Conservation (phyloP, 2,797 vertebrate genomes). For the Hydrophis major region DNA sequence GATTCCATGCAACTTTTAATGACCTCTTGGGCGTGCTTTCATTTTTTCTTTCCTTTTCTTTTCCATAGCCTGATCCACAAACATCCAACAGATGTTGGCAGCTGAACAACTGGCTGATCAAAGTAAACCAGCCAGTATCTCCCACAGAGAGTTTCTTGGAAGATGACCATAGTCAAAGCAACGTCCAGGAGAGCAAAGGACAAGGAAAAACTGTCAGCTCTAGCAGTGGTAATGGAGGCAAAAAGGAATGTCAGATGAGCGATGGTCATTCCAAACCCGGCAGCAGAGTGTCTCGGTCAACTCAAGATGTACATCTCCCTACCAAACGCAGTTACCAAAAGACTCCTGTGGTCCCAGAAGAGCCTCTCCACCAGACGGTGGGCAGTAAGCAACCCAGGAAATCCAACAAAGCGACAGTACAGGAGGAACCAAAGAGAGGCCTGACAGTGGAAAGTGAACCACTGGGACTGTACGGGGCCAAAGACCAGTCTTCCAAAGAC, state of each 20-base stretch:
- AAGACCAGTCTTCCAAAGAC: slow-evolving; percentile 73
- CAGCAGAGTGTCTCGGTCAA: slow-evolving; percentile 43
- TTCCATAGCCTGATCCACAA: slow-evolving; percentile 74
- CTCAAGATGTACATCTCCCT: slow-evolving; percentile 40
- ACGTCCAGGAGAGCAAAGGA: slow-evolving; percentile 57
- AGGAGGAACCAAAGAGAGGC: slow-evolving; percentile 49
- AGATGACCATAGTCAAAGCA: slow-evolving; percentile 20
- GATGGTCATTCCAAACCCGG: slow-evolving; percentile 54
- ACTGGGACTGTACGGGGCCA: slow-evolving; percentile 53
- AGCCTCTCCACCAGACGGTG: slow-evolving; percentile 62
- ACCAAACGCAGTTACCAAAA: slow-evolving; percentile 66
- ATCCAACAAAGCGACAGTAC: slow-evolving; percentile 51
- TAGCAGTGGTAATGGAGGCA: background rate
- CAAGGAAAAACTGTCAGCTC: slow-evolving; percentile 47
- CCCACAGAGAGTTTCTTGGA: slow-evolving; percentile 63
- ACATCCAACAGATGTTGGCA: slow-evolving; percentile 82
- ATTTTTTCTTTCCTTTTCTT: background rate
- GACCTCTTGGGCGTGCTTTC: background rate
- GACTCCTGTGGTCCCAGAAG: background rate
- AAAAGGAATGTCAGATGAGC: slow-evolving; percentile 58
- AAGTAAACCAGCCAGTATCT: slow-evolving; percentile 73
- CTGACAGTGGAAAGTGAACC: slow-evolving; percentile 68
- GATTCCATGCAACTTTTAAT: background rate
- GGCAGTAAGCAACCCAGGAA: slow-evolving; percentile 68
- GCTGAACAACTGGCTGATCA: slow-evolving; percentile 83